phyloP scores from a whole-genome alignment of 2,113 vertebrate species.

The Rhizomys pruinosus region DNA sequence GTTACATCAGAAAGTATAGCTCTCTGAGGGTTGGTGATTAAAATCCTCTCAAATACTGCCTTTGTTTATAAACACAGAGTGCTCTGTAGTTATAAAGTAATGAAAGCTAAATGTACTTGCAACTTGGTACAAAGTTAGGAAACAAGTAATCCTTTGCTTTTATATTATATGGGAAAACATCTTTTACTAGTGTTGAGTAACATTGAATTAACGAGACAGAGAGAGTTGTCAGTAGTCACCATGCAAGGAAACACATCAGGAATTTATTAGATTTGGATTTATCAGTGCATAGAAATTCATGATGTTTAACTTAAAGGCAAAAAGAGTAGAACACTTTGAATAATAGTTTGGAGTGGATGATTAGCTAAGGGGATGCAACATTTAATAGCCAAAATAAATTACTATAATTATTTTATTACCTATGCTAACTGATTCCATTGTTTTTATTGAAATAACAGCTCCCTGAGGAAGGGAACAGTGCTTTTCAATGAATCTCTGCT shows the following conservation, averaged over 20 bases:
- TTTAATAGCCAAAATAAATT: slow-evolving; percentile 89
- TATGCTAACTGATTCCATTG: slow-evolving; percentile 89
- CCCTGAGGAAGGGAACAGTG: slow-evolving; percentile 82
- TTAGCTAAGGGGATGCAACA: slow-evolving; percentile 87
- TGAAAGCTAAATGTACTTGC: slow-evolving; percentile 47
- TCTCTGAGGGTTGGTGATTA: not conserved
- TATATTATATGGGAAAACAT: slow-evolving; percentile 62
- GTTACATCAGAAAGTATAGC: not conserved
- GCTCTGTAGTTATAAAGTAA: not conserved
- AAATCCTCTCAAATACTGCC: not conserved
- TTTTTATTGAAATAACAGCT: slow-evolving; percentile 86
- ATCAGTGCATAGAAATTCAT: slow-evolving; percentile 80
- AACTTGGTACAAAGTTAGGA: slow-evolving; percentile 43
- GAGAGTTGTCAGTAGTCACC: slow-evolving; percentile 66
- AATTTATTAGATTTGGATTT: slow-evolving; percentile 84
- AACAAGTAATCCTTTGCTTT: slow-evolving; percentile 50
- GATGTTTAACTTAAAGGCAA: slow-evolving; percentile 85
- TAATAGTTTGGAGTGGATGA: slow-evolving; percentile 87
- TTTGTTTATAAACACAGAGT: slow-evolving; percentile 42
- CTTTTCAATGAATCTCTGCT: slow-evolving; percentile 83
- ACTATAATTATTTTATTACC: slow-evolving; percentile 90
- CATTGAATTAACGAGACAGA: slow-evolving; percentile 66
- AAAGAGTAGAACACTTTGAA: slow-evolving; percentile 82
- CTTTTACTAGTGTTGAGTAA: slow-evolving; percentile 61
- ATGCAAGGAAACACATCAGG: slow-evolving; percentile 69